Evolutionary conservation across 2,888 invertebrate genomes (phyloP), one percentile per base, ranked within the genome.

Genomic region (Sarcophaga subvicina): DNA sequence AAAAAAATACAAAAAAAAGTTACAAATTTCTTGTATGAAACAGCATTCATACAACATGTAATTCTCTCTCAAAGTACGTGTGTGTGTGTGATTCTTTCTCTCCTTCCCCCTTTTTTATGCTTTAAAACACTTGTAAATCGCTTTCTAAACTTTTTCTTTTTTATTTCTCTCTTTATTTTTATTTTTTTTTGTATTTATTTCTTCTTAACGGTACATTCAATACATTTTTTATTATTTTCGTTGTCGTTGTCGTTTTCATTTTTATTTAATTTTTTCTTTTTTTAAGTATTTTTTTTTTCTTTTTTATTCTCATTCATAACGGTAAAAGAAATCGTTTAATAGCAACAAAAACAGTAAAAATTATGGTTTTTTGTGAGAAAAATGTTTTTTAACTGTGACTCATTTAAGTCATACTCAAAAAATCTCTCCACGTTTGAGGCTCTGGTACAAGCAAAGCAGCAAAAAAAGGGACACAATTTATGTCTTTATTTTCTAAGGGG

Each of bases 51-150:
- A 54, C 12, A 37, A 37, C 10, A 10, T 37, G 37, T 37, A 37
- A 37, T 37, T 37, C 37, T 37, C 37, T 27, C 60, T 59, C 45
- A 17, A 72, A 73, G 63, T 70, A n/a, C n/a, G 59, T 22, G 59
- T 72, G 59, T 76, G 47, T 66, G 17, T 54, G 54, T 14, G 14
- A 17, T 17, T 54, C 54, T 17, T 37, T 37, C 37, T 37, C 37
- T 10, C 37, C 10, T 37, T 37, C 10, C 37, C 37, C 45, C 5
- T 54, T 64, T 66, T 60, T 76, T 71, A 60, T 78, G 37, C 27
- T 64, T 77, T 73, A 73, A 78, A 80, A 78, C 73, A 83, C 69
- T 80, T 86, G 77, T 86, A 83, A 86, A 86, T 83, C 80, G 73
- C 78, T 83, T 83, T 69, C 67, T 70, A 59, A 12, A 54, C 17